Evolutionary conservation across 2,113 vertebrate species (phyloP).

Genomic region (Nycticorax nycticorax): DNA sequence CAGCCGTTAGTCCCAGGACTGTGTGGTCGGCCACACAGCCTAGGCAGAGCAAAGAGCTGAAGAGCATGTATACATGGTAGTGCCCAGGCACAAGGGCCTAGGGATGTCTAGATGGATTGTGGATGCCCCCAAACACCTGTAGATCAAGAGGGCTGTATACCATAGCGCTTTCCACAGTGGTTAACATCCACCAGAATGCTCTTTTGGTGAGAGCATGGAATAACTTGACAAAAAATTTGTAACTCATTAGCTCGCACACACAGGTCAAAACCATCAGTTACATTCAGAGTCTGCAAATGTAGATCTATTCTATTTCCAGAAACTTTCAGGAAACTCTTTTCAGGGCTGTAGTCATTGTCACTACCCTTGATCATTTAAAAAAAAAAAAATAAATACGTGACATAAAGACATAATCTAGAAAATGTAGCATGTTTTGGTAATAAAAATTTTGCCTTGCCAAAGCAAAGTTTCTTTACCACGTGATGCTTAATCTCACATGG

Average conservation of each 20-base stretch:
- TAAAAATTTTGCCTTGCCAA: background rate
- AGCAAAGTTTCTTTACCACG: background rate
- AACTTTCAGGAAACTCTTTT: background rate
- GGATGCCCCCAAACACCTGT: background rate
- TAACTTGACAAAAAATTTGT: background rate
- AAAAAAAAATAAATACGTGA: background rate
- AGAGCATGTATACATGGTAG: background rate
- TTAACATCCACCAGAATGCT: background rate
- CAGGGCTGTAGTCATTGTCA: background rate
- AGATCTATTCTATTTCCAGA: background rate
- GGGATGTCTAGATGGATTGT: background rate
- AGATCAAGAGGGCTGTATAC: background rate
- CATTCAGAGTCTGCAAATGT: background rate
- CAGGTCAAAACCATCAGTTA: background rate
- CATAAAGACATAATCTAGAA: background rate
- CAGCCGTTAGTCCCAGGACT: background rate
- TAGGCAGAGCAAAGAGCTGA: background rate
- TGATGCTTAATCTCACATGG: background rate
- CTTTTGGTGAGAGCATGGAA: background rate
- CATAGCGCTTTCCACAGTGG: fast-evolving
- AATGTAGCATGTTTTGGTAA: background rate
- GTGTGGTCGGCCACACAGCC: background rate
- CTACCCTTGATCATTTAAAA: background rate
- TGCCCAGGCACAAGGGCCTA: background rate
- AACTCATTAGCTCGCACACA: background rate